phyloP scores from a whole-genome alignment of 2,797 vertebrate species.

The Neosalanx taihuensis region DNA sequence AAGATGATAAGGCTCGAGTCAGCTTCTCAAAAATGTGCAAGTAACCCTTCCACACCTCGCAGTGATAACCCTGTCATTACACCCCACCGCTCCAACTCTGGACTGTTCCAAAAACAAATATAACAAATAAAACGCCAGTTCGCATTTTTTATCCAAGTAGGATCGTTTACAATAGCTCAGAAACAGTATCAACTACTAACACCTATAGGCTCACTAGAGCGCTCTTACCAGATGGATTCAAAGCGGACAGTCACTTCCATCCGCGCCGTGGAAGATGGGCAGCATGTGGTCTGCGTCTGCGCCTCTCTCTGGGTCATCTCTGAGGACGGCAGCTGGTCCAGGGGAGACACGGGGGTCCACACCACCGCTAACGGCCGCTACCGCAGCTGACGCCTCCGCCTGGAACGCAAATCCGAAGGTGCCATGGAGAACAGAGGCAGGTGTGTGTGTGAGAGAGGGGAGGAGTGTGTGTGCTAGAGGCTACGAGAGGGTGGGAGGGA shows the following conservation, averaged over 20 bases:
- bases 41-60: too few relatives aligned
- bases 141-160: too few relatives aligned
- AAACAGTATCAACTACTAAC: not conserved
- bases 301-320: not conserved
- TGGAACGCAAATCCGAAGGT: slow-evolving; percentile 31
- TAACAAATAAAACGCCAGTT: too few relatives aligned
- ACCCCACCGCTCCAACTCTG: too few relatives aligned
- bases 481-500: not conserved
- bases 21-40: too few relatives aligned
- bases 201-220: not conserved
- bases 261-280: too few relatives aligned
- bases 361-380: slow-evolving; percentile 53
- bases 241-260: not conserved
- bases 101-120: too few relatives aligned
- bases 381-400: slow-evolving; percentile 57
- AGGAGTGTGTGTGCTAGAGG: slow-evolving; percentile 45
- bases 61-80: too few relatives aligned
- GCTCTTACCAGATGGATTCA: not conserved
- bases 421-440: slow-evolving; percentile 8
- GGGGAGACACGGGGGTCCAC: slow-evolving; percentile 39
- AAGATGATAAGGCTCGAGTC: too few relatives aligned
- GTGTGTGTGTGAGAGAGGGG: not conserved
- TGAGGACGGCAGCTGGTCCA: slow-evolving; percentile 26
- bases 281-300: not conserved
- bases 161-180: too few relatives aligned